A percentile compares a stretch with the other conserved stretches of the same genome.
Evolutionary conservation across 2,888 invertebrate species (phyloP).

Genomic region (Sinohyriopsis cumingii): DNA sequence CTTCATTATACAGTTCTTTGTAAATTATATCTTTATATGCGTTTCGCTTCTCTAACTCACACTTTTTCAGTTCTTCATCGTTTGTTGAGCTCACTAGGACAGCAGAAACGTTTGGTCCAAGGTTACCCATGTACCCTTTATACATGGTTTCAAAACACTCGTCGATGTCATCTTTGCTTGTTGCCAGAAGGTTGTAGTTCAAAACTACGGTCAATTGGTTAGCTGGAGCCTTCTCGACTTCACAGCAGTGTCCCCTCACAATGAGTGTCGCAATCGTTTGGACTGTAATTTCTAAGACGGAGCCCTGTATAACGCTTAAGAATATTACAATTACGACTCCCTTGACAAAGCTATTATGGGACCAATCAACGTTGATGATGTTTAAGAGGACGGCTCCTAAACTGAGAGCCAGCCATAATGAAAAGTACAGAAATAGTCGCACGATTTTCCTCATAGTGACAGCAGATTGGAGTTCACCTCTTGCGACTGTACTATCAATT

Average conservation of each 20-base stretch:
- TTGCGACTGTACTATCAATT: too few relatives aligned
- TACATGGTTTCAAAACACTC: conserved; percentile 63
- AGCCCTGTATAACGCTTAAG: conserved; percentile 55
- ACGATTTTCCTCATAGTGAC: conserved; percentile 45
- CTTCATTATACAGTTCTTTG: conserved; percentile 56
- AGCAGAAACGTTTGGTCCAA: conserved; percentile 54
- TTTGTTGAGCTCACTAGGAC: conserved; percentile 61
- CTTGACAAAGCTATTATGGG: conserved; percentile 46
- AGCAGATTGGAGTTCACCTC: too few relatives aligned
- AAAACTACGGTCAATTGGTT: conserved; percentile 50
- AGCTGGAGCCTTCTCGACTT: conserved; percentile 33
- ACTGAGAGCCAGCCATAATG: conserved; percentile 52
- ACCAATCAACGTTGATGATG: conserved; percentile 61
- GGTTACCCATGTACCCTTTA: conserved; percentile 59
- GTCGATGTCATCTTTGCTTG: conserved; percentile 57
- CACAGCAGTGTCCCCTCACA: conserved; percentile 47
- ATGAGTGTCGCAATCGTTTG: conserved; percentile 55
- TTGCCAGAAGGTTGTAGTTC: conserved; percentile 57
- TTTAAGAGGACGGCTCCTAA: conserved; percentile 50
- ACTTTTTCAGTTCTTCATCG: conserved; percentile 48
- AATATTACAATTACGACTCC: conserved; percentile 54
- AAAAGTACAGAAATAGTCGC: conserved; percentile 53
- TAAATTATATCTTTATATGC: conserved; percentile 55
- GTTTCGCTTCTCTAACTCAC: conserved; percentile 52
- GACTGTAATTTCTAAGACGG: conserved; percentile 57